A percentile compares a stretch with the other conserved stretches of the same genome.
phyloP scores from a whole-genome alignment of 2,797 vertebrate species.

The Momotus momota region DNA sequence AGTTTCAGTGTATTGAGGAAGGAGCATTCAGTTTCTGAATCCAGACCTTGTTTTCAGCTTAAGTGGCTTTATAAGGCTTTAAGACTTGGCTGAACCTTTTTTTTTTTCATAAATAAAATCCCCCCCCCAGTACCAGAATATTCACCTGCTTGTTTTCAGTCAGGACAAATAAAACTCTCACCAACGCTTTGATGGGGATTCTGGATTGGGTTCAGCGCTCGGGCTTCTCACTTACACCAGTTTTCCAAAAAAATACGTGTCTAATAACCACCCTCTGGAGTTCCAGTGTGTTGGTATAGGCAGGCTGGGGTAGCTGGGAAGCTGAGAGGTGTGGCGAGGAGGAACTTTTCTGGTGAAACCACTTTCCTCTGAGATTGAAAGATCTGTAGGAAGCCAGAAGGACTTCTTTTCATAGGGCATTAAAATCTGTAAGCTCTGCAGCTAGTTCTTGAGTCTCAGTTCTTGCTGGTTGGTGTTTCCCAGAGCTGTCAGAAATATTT shows the following conservation, averaged over 20 bases:
- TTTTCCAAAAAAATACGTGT: neutral
- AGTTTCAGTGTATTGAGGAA: neutral
- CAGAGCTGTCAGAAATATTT: neutral
- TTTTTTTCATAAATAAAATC: neutral
- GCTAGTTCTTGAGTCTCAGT: neutral
- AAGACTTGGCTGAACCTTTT: neutral
- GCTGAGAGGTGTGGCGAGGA: neutral
- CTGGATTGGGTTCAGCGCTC: neutral
- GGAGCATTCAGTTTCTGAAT: neutral
- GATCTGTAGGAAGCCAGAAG: neutral
- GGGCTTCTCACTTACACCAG: neutral
- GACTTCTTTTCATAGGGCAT: neutral
- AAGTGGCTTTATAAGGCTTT: neutral
- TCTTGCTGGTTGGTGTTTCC: neutral
- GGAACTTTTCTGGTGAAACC: neutral
- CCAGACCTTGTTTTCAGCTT: neutral
- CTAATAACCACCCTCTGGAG: neutral
- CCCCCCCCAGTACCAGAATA: neutral
- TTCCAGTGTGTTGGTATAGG: accelerated
- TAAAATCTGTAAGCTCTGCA: neutral
- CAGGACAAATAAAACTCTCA: neutral
- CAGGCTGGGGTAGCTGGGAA: neutral
- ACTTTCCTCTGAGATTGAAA: neutral
- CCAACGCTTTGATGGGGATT: neutral
- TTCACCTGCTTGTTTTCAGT: neutral